phyloP scores from a whole-genome alignment of 2,113 vertebrate species.

The Pangasianodon gigas region DNA sequence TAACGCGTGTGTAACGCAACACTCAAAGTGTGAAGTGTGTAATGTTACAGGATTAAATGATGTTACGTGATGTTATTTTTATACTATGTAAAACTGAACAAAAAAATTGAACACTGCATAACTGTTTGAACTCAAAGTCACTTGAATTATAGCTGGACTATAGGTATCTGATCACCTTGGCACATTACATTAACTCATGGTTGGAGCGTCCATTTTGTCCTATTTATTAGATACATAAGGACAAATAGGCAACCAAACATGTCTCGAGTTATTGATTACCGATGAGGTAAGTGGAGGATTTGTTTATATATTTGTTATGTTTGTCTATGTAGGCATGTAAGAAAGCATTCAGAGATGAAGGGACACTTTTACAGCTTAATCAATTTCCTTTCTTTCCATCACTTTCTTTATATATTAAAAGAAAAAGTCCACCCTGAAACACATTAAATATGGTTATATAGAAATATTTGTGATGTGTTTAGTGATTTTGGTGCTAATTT shows the following conservation, averaged over 20 bases:
- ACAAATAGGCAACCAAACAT: neutral
- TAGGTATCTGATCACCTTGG: neutral
- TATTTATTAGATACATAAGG: neutral
- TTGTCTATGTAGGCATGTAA: neutral
- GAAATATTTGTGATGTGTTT: neutral
- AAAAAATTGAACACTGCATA: neutral
- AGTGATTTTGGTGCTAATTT: neutral
- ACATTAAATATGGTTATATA: neutral
- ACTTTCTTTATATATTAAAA: neutral
- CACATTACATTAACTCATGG: neutral
- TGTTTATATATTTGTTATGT: neutral
- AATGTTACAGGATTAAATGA: neutral
- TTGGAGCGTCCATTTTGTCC: neutral
- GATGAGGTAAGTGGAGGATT: neutral
- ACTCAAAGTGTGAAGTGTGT: neutral
- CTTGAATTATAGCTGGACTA: neutral
- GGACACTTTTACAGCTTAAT: neutral
- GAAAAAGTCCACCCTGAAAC: neutral
- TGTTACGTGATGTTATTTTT: neutral
- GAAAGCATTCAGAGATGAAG: neutral
- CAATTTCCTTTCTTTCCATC: neutral
- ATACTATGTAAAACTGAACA: neutral
- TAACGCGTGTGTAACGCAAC: neutral
- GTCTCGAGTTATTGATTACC: neutral
- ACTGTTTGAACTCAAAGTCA: neutral